Evolutionary conservation across 2,797 vertebrate genomes (phyloP).

Genomic region (Neosalanx taihuensis): DNA sequence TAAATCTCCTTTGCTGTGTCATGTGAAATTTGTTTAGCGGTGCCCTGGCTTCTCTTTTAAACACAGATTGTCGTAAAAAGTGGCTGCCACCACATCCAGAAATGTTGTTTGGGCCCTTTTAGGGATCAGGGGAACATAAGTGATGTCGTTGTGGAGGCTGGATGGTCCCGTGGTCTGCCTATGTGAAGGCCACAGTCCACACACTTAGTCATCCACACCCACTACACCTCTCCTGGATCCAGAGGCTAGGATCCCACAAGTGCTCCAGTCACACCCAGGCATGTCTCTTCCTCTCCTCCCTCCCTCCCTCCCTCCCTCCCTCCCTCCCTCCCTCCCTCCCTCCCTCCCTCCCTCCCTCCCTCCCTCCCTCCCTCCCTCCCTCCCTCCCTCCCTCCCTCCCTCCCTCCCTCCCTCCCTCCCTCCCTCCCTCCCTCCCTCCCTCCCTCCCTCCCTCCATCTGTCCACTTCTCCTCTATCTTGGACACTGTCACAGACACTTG

Average conservation of each 20-base stretch:
- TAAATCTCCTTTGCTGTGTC: constrained; percentile 72
- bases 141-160: constrained; percentile 40
- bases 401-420: too few species aligned
- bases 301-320: too few species aligned
- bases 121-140: constrained; percentile 44
- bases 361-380: too few species aligned
- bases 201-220: constrained; percentile 41
- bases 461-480: constrained; percentile 50
- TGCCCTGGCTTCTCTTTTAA: constrained; percentile 59
- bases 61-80: constrained; percentile 64
- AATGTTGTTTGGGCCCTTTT: constrained; percentile 57
- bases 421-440: too few species aligned
- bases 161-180: constrained; percentile 49
- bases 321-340: too few species aligned
- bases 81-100: constrained; percentile 64
- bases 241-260: too few species aligned
- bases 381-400: too few species aligned
- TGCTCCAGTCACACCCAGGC: too few species aligned
- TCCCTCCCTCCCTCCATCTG: constrained; percentile 29
- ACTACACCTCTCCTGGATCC: constrained; percentile 38
- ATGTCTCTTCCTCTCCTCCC: constrained; percentile 21
- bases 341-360: too few species aligned
- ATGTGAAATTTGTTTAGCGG: constrained; percentile 65
- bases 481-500: constrained; percentile 77
- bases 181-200: constrained; percentile 51